A percentile compares a stretch with the other conserved stretches of the same genome.
Evolutionary conservation across 1,140 invertebrate genomes (phyloP).

Genomic region (Teleopsis dalmanni): DNA sequence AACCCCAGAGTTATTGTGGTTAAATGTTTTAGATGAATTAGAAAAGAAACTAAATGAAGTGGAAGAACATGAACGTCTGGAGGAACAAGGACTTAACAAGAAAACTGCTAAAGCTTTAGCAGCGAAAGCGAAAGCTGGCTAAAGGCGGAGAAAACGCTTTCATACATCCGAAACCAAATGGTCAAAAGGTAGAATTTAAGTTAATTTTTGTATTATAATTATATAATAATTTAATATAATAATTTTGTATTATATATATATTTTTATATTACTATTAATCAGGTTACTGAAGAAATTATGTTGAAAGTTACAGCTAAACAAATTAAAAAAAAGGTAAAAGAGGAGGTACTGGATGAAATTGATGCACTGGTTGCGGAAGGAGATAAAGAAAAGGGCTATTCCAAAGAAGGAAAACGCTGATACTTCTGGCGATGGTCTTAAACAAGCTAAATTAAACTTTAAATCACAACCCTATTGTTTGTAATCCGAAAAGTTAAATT

Average conservation of each 20-base stretch:
- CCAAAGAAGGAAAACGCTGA: slow-evolving; percentile 44
- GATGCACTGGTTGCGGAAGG: slow-evolving; percentile 53
- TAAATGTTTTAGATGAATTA: slow-evolving; percentile 77
- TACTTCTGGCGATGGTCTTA: slow-evolving; percentile 52
- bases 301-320: slow-evolving; percentile 48
- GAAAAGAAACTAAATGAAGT: slow-evolving; percentile 62
- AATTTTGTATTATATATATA: not conserved
- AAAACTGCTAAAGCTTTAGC: slow-evolving; percentile 31
- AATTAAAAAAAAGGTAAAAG: slow-evolving; percentile 13
- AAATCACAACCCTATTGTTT: too few species aligned
- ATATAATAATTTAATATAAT: slow-evolving; percentile 1
- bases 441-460: slow-evolving; percentile 52
- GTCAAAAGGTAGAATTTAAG: slow-evolving; percentile 33
- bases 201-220: slow-evolving; percentile 15
- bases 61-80: slow-evolving; percentile 59
- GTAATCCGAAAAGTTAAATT: too few species aligned
- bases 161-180: slow-evolving; percentile 28
- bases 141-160: slow-evolving; percentile 23
- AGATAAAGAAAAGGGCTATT: slow-evolving; percentile 47
- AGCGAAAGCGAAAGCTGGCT: slow-evolving; percentile 20
- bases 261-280: not conserved
- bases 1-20: slow-evolving; percentile 74
- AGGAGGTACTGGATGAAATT: slow-evolving; percentile 57
- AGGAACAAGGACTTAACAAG: slow-evolving; percentile 49
- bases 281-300: slow-evolving; percentile 39